Evolutionary conservation across 2,113 vertebrate genomes (phyloP), one percentile per base, ranked within the genome.

Genomic region (Bagarius yarrelli): DNA sequence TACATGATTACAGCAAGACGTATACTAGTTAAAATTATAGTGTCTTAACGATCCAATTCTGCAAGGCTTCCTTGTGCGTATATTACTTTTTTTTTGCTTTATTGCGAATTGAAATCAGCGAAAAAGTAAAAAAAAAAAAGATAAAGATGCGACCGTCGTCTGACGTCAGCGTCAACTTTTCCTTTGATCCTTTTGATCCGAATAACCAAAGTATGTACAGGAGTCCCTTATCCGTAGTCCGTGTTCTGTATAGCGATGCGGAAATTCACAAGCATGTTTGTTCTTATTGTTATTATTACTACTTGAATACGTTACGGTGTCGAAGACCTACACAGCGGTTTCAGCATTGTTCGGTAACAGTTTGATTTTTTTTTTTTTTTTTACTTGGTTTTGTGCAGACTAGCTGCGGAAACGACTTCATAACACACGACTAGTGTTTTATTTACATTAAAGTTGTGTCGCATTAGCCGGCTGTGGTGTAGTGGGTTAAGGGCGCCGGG

Each of bases 161-260:
- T 61, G 18, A n/a, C 18, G 1, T 69, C 14, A 70, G 36, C 30
- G 18, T 23, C 52, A 72, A 64, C n/a, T 5, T n/a, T 72, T 25
- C 56, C 59, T 55, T 56, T 47, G 21, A 56, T 9, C 14, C 30
- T 79, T 13, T 40, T 18, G 27, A 52, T 56, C 78, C 16, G 66
- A 32, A 66, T 19, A 81, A 81, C 80, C 80, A 81, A 81, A 76
- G 80, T 81, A 81, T 81, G 71, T 81, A 81, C 80, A 81, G 13
- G 52, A 36, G 61, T 36, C 27, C 36, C 34, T 50, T 55, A 74
- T 30, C 47, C 18, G 27, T 81, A 30, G 78, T 60, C 50, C 36
- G 15, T 56, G 59, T 66, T 81, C 80, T 67, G 63, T 57, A 57
- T 23, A 25, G 44, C 36, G 15, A 50, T 60, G 78, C 64, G 47